phyloP scores from a whole-genome alignment of 1,140 invertebrate genomes.

The Steinernema feltiae region DNA sequence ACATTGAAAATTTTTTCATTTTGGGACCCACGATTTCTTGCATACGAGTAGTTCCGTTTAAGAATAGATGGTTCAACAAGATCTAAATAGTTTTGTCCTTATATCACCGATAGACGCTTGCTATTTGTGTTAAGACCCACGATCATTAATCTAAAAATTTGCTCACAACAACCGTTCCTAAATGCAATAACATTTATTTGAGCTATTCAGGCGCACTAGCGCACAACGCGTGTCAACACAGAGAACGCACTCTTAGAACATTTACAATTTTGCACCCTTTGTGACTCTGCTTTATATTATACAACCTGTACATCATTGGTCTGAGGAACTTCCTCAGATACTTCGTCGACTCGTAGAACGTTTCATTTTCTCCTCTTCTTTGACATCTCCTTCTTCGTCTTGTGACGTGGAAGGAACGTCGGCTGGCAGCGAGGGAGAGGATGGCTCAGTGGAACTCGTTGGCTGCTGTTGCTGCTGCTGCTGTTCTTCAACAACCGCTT shows the following conservation, averaged over 20 bases:
- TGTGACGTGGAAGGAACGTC: neutral
- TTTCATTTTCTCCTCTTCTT: neutral
- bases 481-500: neutral
- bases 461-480: neutral
- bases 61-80: no score
- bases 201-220: constrained; percentile 7
- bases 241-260: no score
- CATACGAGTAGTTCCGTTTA: no score
- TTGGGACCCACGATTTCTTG: no score
- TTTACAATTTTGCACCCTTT: neutral
- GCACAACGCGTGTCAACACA: no score
- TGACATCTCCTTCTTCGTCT: neutral
- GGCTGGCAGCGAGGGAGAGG: neutral
- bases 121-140: no score
- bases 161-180: no score
- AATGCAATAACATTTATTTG: neutral
- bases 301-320: constrained; percentile 10
- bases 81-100: no score
- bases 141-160: no score
- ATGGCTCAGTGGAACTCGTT: neutral
- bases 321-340: neutral
- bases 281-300: constrained; percentile 11
- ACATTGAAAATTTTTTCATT: no score
- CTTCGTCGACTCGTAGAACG: neutral
- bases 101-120: no score